Conservation (phyloP, 2,113 vertebrate species). For the Nesospiza acunhae region DNA sequence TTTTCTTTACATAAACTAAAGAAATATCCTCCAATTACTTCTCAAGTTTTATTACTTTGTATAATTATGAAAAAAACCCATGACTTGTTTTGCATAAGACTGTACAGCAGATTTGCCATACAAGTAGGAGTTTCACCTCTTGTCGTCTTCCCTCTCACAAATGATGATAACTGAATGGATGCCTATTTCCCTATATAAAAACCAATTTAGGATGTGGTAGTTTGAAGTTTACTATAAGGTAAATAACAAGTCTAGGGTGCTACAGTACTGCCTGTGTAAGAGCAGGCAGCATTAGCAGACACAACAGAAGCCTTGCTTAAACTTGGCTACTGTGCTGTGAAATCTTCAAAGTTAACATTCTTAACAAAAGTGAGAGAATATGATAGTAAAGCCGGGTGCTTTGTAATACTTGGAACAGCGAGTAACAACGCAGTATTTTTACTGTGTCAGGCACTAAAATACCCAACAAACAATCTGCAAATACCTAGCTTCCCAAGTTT, state of each 20-base stretch:
- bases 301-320: background rate
- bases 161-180: background rate
- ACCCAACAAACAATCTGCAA: background rate
- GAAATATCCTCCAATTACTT: background rate
- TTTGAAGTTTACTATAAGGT: background rate
- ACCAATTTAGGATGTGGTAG: too few species aligned
- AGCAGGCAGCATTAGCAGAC: background rate
- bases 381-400: background rate
- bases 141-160: background rate
- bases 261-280: background rate
- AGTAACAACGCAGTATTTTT: background rate
- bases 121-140: background rate
- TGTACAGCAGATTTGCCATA: background rate
- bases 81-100: background rate
- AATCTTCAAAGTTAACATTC: background rate
- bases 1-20: background rate
- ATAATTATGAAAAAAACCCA: background rate
- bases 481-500: background rate
- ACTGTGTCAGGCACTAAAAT: background rate
- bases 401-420: background rate
- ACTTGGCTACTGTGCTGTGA: background rate
- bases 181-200: background rate
- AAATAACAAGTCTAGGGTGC: background rate
- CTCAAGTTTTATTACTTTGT: background rate
- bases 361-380: background rate